Evolutionary conservation across 2,113 vertebrate species (phyloP).

Genomic region (Urocitellus parryii): DNA sequence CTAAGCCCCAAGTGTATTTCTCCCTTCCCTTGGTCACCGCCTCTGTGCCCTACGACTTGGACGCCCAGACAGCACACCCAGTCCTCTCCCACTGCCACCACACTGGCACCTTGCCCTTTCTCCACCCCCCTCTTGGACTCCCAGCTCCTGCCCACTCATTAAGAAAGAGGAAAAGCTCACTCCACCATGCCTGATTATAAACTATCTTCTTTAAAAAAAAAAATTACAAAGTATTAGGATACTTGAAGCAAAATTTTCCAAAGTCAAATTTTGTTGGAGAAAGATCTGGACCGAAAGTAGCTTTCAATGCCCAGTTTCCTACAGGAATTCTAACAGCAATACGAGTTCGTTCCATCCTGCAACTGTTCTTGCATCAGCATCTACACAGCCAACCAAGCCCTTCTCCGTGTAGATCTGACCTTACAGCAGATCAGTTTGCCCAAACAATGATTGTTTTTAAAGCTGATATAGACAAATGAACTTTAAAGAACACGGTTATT

Average conservation of each 20-base stretch:
- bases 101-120: accelerated
- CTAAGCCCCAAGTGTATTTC: neutral
- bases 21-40: neutral
- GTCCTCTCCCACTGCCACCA: neutral
- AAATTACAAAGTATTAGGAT: neutral
- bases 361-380: neutral
- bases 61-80: neutral
- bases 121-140: neutral
- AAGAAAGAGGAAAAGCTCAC: neutral
- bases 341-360: accelerated
- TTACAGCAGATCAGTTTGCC: neutral
- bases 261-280: neutral
- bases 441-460: neutral
- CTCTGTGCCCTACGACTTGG: neutral
- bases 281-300: neutral
- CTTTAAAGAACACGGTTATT: neutral
- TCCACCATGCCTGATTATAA: neutral
- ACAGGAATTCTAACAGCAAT: neutral
- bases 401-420: neutral
- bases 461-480: neutral
- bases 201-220: neutral
- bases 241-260: neutral
- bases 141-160: neutral
- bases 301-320: neutral
- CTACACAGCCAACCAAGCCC: accelerated